Evolutionary conservation across 2,113 vertebrate species (phyloP).

Genomic region (Perccottus glenii): DNA sequence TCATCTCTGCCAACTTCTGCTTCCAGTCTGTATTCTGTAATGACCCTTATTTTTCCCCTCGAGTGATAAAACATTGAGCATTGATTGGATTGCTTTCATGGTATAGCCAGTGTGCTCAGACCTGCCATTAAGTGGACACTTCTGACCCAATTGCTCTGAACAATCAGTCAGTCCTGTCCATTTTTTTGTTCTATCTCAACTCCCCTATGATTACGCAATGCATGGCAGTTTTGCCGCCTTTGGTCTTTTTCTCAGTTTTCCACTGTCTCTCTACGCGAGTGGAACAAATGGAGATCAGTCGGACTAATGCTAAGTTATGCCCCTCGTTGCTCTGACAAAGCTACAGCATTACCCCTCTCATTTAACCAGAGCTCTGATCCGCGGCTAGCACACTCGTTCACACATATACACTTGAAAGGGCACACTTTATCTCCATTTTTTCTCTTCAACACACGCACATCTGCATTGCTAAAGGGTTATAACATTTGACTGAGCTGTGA

Average conservation of each 20-base stretch:
- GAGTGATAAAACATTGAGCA: no score
- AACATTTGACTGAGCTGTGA: slow-evolving; percentile 4
- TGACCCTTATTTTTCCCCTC: no score
- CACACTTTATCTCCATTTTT: slow-evolving; percentile 40
- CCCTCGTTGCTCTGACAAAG: slow-evolving; percentile 60
- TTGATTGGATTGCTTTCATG: no score
- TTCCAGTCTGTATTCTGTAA: no score
- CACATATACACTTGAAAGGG: slow-evolving; percentile 41
- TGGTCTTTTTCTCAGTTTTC: slow-evolving; percentile 16
- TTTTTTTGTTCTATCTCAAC: slow-evolving; percentile 21
- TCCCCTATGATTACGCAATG: slow-evolving; percentile 50
- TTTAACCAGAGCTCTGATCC: slow-evolving; percentile 61
- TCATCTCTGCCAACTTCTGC: no score
- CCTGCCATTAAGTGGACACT: not conserved
- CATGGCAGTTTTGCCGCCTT: slow-evolving; percentile 17
- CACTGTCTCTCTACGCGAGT: slow-evolving; percentile 36
- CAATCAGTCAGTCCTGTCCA: not conserved
- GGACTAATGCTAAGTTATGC: slow-evolving; percentile 69
- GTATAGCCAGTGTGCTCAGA: no score
- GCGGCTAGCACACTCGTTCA: slow-evolving; percentile 22
- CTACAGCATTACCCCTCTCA: slow-evolving; percentile 63
- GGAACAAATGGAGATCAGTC: slow-evolving; percentile 73
- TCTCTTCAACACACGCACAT: slow-evolving; percentile 22
- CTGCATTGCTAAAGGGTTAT: not conserved
- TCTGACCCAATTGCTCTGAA: not conserved